Evolutionary conservation across 1,140 invertebrate species (phyloP), one percentile per base, ranked within the genome.

Genomic region (Aethina tumida): DNA sequence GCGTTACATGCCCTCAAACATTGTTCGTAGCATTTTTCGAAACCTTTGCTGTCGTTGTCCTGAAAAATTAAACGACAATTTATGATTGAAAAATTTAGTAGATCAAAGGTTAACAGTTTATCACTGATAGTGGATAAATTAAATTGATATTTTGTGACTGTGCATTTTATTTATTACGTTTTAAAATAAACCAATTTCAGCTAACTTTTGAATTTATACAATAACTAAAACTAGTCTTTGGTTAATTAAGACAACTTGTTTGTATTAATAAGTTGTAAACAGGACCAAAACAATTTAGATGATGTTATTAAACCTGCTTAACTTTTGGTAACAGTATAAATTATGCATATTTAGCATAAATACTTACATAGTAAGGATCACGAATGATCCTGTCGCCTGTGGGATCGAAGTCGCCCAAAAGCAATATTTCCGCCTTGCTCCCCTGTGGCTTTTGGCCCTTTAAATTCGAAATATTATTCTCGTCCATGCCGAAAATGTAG

Each of bases 401-500:
- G 6, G 86, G 79, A 60, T 92, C 84, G 67, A 80, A 91, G 35
- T 78, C 73, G 14, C 88, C 88, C 21, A 95, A 70, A 15, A 92
- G 58, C 10, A 81, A 64, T 29, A 92, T 66, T 56, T 81, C 75
- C 0, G 86, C 82, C 53, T 71, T 81, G 28, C 65, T 68, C 31
- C 65, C 64, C 8, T 39, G 27, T 37, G 71, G 62, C 39, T 73
- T 72, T 37, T 71, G 62, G 10, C 59, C 56, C 14, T 74, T 74
- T 15, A 92, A 58, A 28, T 78, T 72, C 5, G 59, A 64, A 57
- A 91, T 85, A 55, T 91, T 93, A 10, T 74, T 69, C 35, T 86
- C 68, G 59, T 93, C 89, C 89, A 93, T 94, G 13, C 88, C 88
- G 64, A 94, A 87, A 39, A 94, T 91, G 53, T 74, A 90, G 57